Percentiles rank a stretch among this genome's conserved stretches.
Conservation (phyloP, 1,140 invertebrate species). For the Neodiprion virginianus region DNA sequence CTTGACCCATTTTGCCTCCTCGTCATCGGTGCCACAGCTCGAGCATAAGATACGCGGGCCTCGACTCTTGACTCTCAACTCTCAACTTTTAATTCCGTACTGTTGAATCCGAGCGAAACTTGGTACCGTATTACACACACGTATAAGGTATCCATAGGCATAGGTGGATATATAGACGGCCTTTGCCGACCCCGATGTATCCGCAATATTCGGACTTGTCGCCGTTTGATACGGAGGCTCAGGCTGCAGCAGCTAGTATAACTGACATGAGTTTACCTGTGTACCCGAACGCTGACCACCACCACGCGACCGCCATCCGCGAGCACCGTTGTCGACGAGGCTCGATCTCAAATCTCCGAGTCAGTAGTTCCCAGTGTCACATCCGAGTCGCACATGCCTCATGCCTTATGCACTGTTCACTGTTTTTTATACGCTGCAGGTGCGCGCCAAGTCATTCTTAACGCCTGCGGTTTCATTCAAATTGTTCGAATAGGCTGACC, state of each 20-base stretch:
- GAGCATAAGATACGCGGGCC: not conserved
- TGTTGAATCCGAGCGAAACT: not conserved
- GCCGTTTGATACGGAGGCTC: constrained; percentile 4
- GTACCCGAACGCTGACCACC: not conserved
- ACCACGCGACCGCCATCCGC: not conserved
- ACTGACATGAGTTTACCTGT: not conserved
- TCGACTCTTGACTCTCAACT: constrained; percentile 1
- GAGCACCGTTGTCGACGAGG: not conserved
- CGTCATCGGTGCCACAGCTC: not conserved
- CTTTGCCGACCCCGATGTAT: not conserved
- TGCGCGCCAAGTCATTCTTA: not conserved
- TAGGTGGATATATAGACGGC: not conserved
- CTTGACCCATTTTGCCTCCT: not conserved
- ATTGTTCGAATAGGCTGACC: too few relatives aligned
- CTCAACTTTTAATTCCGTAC: not conserved
- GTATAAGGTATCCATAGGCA: not conserved
- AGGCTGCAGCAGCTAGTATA: not conserved
- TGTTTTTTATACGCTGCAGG: not conserved
- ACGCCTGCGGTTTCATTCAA: not conserved
- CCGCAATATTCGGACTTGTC: not conserved
- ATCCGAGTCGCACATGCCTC: constrained; percentile 1
- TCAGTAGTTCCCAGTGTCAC: constrained; percentile 6
- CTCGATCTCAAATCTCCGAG: not conserved
- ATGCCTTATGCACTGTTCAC: not conserved
- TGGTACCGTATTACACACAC: not conserved